Evolutionary conservation across 2,113 vertebrate species (phyloP).

Genomic region (Chelonoidis abingdonii): DNA sequence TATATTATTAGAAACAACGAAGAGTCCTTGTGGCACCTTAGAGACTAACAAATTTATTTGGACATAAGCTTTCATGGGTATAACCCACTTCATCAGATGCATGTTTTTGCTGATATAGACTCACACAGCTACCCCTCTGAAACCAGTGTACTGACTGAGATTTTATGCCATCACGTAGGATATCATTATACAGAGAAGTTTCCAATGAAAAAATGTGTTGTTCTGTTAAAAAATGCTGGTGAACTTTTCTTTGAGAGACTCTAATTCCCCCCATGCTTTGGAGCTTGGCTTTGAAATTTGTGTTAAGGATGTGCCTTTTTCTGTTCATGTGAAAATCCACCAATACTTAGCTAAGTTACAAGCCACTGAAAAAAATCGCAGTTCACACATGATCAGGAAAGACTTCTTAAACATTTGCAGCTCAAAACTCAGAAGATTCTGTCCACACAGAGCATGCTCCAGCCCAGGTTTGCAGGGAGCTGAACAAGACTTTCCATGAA

Average conservation of each 20-base stretch:
- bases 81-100: no score
- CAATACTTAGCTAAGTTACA: background rate
- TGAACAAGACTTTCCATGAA: background rate
- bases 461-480: background rate
- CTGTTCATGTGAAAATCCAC: background rate
- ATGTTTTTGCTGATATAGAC: no score
- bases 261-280: no score
- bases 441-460: background rate
- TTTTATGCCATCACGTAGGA: background rate
- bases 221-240: no score
- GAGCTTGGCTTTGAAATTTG: no score
- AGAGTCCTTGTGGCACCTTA: no score
- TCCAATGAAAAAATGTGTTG: background rate
- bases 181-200: background rate
- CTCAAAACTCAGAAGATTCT: background rate
- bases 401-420: background rate
- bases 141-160: background rate
- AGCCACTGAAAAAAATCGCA: background rate
- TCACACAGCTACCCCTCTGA: no score
- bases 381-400: background rate
- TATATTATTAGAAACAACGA: no score
- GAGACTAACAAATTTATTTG: no score
- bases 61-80: no score
- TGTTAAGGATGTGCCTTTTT: no score
- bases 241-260: no score